phyloP scores from a whole-genome alignment of 1,140 invertebrate genomes.

The Drosophila tropicalis region DNA sequence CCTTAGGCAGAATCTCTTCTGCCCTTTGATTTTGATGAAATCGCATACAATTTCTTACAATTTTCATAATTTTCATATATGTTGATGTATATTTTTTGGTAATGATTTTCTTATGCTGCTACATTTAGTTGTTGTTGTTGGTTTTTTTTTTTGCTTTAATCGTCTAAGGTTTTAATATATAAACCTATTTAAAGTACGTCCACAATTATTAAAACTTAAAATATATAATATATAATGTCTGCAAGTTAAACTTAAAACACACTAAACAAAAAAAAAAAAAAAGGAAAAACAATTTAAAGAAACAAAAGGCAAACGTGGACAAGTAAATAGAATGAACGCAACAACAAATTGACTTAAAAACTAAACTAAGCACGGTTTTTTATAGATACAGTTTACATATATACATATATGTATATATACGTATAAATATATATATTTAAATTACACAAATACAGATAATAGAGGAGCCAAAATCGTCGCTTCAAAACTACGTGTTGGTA shows the following conservation, averaged over 20 bases:
- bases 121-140: no score
- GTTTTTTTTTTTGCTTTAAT: background rate
- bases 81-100: constrained; percentile 10
- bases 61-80: background rate
- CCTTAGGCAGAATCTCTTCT: background rate
- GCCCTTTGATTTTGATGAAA: no score
- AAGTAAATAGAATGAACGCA: background rate
- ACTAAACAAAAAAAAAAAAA: background rate
- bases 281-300: no score
- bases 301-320: background rate
- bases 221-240: background rate
- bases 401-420: constrained; percentile 16
- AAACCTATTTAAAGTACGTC: background rate
- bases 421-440: constrained; percentile 15
- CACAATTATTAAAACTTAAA: background rate
- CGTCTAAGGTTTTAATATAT: background rate
- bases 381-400: background rate
- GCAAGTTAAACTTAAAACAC: background rate
- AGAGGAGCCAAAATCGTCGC: background rate
- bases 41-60: background rate
- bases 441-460: constrained; percentile 28
- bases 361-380: constrained; percentile 6
- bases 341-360: background rate
- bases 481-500: constrained; percentile 39
- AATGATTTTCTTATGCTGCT: background rate